A percentile compares a stretch with the other conserved stretches of the same genome.
Evolutionary conservation across 2,797 vertebrate species (phyloP).

Genomic region (Ctenosaura bakeri): DNA sequence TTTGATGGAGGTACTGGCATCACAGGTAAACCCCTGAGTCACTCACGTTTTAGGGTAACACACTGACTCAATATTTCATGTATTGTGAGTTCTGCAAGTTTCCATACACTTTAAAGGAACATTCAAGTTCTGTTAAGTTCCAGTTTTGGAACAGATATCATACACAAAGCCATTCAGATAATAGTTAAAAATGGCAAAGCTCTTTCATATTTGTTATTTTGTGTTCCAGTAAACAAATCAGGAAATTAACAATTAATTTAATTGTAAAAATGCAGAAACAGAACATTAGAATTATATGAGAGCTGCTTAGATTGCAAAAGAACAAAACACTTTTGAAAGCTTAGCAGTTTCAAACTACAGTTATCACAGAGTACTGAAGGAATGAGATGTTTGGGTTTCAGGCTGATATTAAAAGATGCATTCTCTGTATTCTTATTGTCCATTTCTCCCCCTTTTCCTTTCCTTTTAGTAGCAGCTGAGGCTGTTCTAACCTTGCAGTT

Average conservation of each 20-base stretch:
- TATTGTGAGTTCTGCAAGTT: background rate
- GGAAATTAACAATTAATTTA: background rate
- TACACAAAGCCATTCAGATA: background rate
- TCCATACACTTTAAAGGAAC: background rate
- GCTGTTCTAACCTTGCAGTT: conserved; percentile 5
- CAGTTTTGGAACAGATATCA: background rate
- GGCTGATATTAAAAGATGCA: background rate
- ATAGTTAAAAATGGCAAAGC: background rate
- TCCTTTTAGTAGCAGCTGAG: background rate
- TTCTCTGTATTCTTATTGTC: background rate
- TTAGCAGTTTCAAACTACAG: background rate
- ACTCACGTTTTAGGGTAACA: too few species aligned
- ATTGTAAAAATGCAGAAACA: background rate
- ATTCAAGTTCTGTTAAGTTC: background rate
- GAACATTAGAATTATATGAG: background rate
- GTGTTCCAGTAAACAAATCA: background rate
- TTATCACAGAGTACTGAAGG: background rate
- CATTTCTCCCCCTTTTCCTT: background rate
- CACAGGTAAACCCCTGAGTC: too few species aligned
- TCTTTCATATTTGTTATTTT: background rate
- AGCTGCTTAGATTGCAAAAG: background rate
- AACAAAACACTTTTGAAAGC: background rate
- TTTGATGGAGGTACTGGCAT: too few species aligned
- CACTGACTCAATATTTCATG: background rate
- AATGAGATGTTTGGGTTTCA: background rate